Conservation (phyloP, 1,140 invertebrate genomes). For the Nilaparvata lugens region DNA sequence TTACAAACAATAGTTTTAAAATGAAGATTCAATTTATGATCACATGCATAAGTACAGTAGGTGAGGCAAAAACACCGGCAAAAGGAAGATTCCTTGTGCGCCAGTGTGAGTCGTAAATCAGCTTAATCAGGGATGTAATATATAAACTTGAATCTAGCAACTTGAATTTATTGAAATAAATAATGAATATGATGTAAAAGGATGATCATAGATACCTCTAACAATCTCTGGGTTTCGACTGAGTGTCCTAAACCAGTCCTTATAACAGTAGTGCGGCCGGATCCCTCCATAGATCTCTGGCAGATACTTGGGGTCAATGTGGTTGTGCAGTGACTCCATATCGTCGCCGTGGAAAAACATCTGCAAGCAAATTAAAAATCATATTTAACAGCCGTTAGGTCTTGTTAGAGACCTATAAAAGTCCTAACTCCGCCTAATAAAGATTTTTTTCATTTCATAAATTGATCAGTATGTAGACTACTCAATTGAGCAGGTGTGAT, state of each 20-base stretch:
- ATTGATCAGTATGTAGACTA: neutral
- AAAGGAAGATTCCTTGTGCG: too few species aligned
- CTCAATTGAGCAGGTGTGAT: neutral
- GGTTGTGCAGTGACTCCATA: slow-evolving; percentile 62
- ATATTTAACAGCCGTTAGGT: neutral
- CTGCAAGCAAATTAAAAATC: slow-evolving; percentile 22
- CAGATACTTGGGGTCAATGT: slow-evolving; percentile 56
- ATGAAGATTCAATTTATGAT: too few species aligned
- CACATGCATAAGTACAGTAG: too few species aligned
- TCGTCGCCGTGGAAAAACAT: slow-evolving; percentile 63
- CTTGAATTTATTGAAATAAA: too few species aligned
- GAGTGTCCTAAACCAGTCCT: slow-evolving; percentile 58
- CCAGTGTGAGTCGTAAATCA: too few species aligned
- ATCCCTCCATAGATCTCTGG: slow-evolving; percentile 62
- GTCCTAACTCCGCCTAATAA: too few species aligned
- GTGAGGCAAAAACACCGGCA: too few species aligned
- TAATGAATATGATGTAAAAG: too few species aligned
- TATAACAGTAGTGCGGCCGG: slow-evolving; percentile 58
- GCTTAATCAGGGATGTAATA: too few species aligned
- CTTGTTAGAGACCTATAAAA: neutral
- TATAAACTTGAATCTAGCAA: too few species aligned
- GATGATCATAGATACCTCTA: slow-evolving; percentile 38
- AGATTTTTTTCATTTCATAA: neutral
- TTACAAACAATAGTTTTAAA: too few species aligned
- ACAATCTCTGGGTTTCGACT: slow-evolving; percentile 45